A percentile compares a stretch with the other conserved stretches of the same genome.
Evolutionary conservation across 2,797 vertebrate species (phyloP).

Genomic region (Squalus acanthias): DNA sequence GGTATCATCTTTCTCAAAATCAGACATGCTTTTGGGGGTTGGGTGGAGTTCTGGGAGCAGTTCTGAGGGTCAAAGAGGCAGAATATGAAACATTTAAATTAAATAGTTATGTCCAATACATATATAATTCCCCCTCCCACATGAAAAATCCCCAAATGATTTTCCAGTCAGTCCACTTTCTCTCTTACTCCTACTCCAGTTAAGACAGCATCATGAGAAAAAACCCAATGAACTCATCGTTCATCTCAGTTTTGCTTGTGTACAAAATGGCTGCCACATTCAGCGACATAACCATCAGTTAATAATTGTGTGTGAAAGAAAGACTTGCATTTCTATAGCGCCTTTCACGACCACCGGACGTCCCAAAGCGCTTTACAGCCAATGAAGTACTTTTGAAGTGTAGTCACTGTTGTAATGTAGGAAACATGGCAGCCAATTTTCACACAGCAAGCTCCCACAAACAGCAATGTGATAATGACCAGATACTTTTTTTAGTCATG

Average conservation of each 20-base stretch:
- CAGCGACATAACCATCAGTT: neutral
- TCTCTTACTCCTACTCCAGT: neutral
- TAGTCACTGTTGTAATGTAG: no score
- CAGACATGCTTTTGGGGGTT: neutral
- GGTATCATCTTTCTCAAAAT: neutral
- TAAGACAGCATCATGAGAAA: neutral
- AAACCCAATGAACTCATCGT: neutral
- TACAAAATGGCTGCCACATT: neutral
- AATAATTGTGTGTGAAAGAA: neutral
- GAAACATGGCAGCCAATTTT: no score
- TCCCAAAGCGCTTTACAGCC: no score
- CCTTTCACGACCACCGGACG: neutral
- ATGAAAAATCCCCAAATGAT: neutral
- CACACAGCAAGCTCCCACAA: no score
- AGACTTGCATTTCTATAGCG: no score
- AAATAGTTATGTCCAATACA: neutral
- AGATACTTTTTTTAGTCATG: no score
- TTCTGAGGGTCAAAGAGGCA: neutral
- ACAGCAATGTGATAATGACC: no score
- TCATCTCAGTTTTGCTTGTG: neutral
- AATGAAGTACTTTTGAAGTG: neutral
- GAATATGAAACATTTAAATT: neutral
- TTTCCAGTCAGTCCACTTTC: neutral
- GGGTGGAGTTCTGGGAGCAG: neutral
- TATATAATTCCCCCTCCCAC: neutral